phyloP scores from a whole-genome alignment of 2,797 vertebrate species.

The Alauda arvensis region DNA sequence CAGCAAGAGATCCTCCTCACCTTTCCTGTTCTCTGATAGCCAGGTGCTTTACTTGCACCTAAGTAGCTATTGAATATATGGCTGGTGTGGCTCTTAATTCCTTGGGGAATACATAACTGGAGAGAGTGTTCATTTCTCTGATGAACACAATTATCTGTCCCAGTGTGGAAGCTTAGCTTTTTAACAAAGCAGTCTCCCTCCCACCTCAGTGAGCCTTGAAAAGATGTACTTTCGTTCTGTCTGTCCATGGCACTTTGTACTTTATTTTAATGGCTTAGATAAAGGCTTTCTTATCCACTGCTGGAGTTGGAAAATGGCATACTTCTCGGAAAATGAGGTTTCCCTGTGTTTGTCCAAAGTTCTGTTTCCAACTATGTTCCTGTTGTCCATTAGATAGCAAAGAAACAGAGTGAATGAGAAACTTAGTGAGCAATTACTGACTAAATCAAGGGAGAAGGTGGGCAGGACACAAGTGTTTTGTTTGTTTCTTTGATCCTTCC shows the following conservation, averaged over 20 bases:
- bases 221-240: background rate
- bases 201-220: background rate
- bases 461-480: background rate
- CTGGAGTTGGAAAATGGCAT: background rate
- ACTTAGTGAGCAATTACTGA: background rate
- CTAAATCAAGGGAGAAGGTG: background rate
- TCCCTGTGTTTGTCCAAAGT: background rate
- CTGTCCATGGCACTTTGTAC: background rate
- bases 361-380: background rate
- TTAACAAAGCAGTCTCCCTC: background rate
- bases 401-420: background rate
- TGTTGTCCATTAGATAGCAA: background rate
- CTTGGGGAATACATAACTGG: background rate
- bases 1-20: background rate
- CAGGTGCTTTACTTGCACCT: accelerated
- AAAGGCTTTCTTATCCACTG: background rate
- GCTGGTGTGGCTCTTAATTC: background rate
- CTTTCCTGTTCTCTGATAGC: background rate
- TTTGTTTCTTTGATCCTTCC: background rate
- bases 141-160: background rate
- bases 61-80: background rate
- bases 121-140: background rate
- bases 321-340: background rate
- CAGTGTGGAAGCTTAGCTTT: background rate
- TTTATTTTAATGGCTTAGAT: background rate